Evolutionary conservation across 1,140 invertebrate species (phyloP), one percentile per base, ranked within the genome.

Genomic region (Lepidotrigona ventralis): DNA sequence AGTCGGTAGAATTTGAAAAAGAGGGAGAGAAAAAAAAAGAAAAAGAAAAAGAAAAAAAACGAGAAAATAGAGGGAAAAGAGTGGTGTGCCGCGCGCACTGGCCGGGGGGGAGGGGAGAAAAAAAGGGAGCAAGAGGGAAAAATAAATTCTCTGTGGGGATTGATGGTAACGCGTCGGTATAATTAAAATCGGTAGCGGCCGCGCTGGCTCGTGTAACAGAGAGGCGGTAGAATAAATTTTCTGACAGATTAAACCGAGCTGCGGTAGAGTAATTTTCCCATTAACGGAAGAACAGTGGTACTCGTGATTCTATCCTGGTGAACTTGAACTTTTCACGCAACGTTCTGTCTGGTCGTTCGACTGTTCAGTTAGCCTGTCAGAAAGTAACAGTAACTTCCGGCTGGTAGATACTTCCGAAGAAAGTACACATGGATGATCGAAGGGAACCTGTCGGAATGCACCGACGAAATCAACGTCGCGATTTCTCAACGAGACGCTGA

Each of bases 171-270:
- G 75, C 77, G 69, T 72, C 14, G 70, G 58, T 84, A 60, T 70
- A 84, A 86, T 86, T 84, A 75, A 80, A 86, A 86, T 86, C 71
- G 72, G 56, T 60, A 56, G n/a, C 14, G 33, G 19, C 19, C 14
- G 64, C 74, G 73, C 23, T 26, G 58, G 11, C 8, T 19, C 4
- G 54, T 46, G 39, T 17, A 19, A 54, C 53, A 17, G n/a, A n/a
- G 11, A n/a, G 53, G 12, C n/a, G 56, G 69, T 58, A 68, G 75
- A 83, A 79, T 89, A 85, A 83, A 79, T 89, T 88, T 86, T 86
- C 85, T 26, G 81, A 82, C 68, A 85, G 79, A 66, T 64, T 85
- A 83, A 85, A 84, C 81, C 60, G 69, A 51, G 58, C 33, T 9
- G 66, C 19, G 51, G 66, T 81, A 39, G n/a, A 64, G 72, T 64